phyloP scores from a whole-genome alignment of 1,140 invertebrate species.

The Zaprionus gabonicus region DNA sequence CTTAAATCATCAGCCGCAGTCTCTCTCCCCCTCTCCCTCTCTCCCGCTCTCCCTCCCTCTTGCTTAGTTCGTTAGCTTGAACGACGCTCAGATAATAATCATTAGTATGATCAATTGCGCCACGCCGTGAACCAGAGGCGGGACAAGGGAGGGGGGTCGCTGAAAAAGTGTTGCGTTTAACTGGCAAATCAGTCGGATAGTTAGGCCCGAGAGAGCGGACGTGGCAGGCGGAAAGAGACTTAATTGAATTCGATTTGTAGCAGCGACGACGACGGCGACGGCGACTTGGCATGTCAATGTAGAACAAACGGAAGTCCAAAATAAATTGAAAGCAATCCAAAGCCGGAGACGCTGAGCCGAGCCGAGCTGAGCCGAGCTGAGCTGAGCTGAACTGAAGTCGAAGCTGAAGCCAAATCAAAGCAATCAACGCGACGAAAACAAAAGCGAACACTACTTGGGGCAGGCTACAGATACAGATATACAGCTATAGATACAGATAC shows the following conservation, averaged over 20 bases:
- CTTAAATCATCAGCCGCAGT: conserved; percentile 68
- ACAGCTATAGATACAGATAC: conserved; percentile 31
- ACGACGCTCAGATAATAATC: conserved; percentile 72
- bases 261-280: conserved; percentile 25
- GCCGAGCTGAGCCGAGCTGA: not conserved
- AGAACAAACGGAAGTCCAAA: conserved; percentile 80
- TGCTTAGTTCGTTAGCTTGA: conserved; percentile 23
- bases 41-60: not conserved
- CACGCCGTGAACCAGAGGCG: not conserved
- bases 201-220: conserved; percentile 58
- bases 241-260: conserved; percentile 82
- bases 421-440: conserved; percentile 51
- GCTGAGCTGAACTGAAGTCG: conserved; percentile 16
- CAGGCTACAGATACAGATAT: conserved; percentile 20
- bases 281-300: conserved; percentile 70
- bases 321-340: conserved; percentile 76
- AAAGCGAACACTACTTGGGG: conserved; percentile 36
- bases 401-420: conserved; percentile 41
- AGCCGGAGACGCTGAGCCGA: conserved; percentile 1
- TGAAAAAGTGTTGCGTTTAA: conserved; percentile 81
- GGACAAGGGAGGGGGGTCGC: not conserved
- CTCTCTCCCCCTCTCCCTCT: conserved; percentile 2
- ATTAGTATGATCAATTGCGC: conserved; percentile 77
- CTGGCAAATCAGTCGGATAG: conserved; percentile 74
- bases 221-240: conserved; percentile 75